These are phyloP conservation scores for Aptenodytes forsteri DNA, from an alignment of 2,113 vertebrate species.

Conservation along the genomic window DNA sequence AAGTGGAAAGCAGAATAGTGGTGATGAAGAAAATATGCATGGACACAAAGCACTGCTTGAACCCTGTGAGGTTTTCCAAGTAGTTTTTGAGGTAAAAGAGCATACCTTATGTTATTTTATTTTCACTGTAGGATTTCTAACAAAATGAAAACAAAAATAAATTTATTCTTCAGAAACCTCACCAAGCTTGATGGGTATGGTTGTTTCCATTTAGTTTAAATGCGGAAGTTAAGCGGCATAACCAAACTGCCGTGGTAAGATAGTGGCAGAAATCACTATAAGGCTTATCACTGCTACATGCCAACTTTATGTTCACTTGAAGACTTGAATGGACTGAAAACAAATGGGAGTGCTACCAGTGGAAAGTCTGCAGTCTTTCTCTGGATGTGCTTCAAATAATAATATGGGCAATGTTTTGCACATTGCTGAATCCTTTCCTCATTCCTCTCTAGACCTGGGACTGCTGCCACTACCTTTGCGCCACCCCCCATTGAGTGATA, in stretches of 20 bases:
- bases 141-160: background rate
- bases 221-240: background rate
- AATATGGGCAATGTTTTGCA: background rate
- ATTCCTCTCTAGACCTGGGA: background rate
- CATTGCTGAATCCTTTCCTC: background rate
- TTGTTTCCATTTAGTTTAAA: background rate
- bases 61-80: background rate
- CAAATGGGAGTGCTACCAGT: background rate
- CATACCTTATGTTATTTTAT: background rate
- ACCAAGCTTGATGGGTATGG: background rate
- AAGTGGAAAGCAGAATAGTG: background rate
- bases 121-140: background rate
- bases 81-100: background rate
- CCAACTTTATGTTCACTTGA: background rate
- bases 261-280: background rate
- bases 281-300: background rate
- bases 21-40: background rate
- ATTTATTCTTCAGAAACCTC: background rate
- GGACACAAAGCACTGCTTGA: background rate
- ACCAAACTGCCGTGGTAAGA: background rate
- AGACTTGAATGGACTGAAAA: background rate
- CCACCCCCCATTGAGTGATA: rapidly evolving
- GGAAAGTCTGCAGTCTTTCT: background rate
- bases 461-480: background rate
- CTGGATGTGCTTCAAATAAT: background rate